Base-by-base conservation (phyloP, 1,140 invertebrate genomes). In the Harpegnathos saltator region DNA sequence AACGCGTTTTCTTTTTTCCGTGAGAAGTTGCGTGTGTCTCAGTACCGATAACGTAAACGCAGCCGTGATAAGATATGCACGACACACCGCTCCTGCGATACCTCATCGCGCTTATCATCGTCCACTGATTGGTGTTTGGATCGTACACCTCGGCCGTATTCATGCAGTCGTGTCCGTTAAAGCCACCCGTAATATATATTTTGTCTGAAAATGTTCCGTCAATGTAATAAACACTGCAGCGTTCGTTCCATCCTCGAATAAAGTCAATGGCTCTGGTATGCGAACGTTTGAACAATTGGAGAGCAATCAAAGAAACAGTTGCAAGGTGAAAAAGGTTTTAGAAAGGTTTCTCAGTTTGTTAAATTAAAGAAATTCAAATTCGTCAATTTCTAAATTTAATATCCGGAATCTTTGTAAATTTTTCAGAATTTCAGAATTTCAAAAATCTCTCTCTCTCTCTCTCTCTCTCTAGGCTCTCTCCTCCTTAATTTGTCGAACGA, bases 111-210 rank as follows among this genome's bases (percentile, higher is more conserved):
- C 95, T 95, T 61, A 99, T 96, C 85, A 97, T 94, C 0, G 97
- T 97, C 98, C 98, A 99, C 85, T 97, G 96, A 92, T 99, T 97
- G 0, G 95, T 95, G 14, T 96, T 95, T 0, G 98, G 97, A 93
- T 98, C 97, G 92, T 98, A 99, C 62, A 96, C 96, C 93, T 99
- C 98, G 0, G 96, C 97, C 1, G 97, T 96, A 91, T 97, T 97
- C 93, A 99, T 95, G 90, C 97, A 98, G 88, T 98, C 97, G 74
- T 96, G 96, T 0, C 98, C 98, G 92, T 99, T 98, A 92, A 99
- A 99, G 0, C 98, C 98, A 0, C 97, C 97, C 1, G 96, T 96
- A 52, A 98, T 97, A 91, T 97, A 98, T 71, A 98, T 97, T 89
- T 97, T 97, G 71, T 95, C 96, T 97, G 81, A 29, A 85, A 73